Evolutionary conservation across 1,140 invertebrate species (phyloP), one percentile per base, ranked within the genome.

Genomic region (Drosophila trapezifrons): DNA sequence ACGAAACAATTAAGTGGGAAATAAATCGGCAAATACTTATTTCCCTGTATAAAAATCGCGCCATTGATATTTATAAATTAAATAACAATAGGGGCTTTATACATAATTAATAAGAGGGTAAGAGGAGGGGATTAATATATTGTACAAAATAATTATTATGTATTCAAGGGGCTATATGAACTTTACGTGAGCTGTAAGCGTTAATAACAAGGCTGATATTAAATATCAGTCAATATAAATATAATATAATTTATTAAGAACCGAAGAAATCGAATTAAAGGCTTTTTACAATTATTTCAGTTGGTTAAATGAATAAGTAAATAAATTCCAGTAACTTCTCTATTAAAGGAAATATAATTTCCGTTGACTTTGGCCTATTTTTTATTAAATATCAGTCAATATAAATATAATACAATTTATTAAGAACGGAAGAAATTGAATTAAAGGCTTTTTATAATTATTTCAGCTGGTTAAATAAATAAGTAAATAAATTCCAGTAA

Each of bases 1-100:
- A 71, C 43, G 42, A 71, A 57, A 46, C 27, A 71, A 71, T 71
- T 72, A 72, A 72, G 47, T 58, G 37, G 25, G 7, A 10, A 71
- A 58, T 71, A 71, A 71, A 71, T 32, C 25, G 65, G 6, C 18
- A 29, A 8, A 8, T 2, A 52, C 17, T 35, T 15, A 15, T 22
- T 6, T 25, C 15, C 10, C 13, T 4, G 46, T 27, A 12, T 10
- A 67, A 46, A 46, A 46, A 17, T n/a, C n/a, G 1, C 13, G 22
- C 0, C 22, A 42, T 17, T 25, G 17, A 35, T 40, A 43, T 49
- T 18, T 42, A 65, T 35, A 42, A 51, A 35, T 71, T 56, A 57
- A 72, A 13, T 8, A 32, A 22, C 35, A 45, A 69, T 71, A 9
- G 18, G 22, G 12, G 17, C 25, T n/a, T 17, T 25, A 58, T 15